Percentiles rank a stretch among this genome's conserved stretches.
phyloP scores from a whole-genome alignment of 1,140 invertebrate species.

The Halictus rubicundus region DNA sequence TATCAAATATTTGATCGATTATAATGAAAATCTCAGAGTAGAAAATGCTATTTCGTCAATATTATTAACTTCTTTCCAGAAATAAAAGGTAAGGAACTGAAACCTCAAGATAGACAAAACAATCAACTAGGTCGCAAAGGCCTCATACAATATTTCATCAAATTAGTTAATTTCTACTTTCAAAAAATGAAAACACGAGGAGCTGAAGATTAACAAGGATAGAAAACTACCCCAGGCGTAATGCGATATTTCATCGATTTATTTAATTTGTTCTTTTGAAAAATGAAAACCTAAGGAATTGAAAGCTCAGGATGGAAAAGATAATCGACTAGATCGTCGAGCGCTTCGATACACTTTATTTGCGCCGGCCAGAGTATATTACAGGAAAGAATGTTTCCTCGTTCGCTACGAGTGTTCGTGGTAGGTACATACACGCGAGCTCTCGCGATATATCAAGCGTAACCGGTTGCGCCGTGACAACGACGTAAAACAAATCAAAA shows the following conservation, averaged over 20 bases:
- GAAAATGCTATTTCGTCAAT: no score
- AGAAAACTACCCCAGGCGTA: no score
- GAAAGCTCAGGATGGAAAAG: background rate
- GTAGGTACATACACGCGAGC: background rate
- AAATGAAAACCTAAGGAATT: background rate
- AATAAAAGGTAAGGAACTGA: no score
- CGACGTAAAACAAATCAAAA: conserved; percentile 29
- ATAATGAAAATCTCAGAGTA: no score
- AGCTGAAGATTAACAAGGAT: no score
- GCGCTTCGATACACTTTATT: background rate
- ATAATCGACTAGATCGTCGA: background rate
- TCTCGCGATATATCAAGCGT: conserved; percentile 14
- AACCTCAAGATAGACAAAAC: no score
- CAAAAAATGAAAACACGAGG: no score
- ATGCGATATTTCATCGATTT: background rate
- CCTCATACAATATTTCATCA: no score
- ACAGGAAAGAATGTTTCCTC: background rate
- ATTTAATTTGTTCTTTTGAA: background rate
- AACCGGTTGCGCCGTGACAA: conserved; percentile 6
- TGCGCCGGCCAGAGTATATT: background rate
- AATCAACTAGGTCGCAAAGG: no score
- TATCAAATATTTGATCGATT: no score
- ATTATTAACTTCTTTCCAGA: no score
- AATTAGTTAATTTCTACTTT: no score
- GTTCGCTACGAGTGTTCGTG: background rate